phyloP scores from a whole-genome alignment of 2,797 vertebrate genomes.

The Falco columbarius region DNA sequence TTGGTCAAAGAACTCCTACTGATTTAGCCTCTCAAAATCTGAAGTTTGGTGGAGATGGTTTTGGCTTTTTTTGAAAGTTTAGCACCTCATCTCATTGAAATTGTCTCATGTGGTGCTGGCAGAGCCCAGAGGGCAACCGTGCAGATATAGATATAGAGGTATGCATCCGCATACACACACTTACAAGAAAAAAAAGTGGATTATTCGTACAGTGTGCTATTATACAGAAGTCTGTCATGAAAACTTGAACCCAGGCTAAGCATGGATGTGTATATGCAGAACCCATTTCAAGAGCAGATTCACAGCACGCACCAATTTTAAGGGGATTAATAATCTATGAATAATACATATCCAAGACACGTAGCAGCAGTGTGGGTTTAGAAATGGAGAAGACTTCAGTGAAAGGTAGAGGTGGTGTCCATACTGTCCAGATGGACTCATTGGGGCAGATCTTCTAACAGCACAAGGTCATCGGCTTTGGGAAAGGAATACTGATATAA shows the following conservation, averaged over 20 bases:
- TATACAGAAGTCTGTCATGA: background rate
- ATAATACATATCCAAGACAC: constrained; percentile 29
- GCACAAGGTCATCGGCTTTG: background rate
- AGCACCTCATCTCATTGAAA: background rate
- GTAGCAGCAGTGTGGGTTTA: background rate
- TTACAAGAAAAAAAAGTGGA: background rate
- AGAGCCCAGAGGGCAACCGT: background rate
- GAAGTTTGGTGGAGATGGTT: constrained; percentile 3
- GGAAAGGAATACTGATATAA: background rate
- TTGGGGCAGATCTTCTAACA: background rate
- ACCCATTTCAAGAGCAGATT: constrained; percentile 46
- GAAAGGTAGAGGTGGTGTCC: background rate
- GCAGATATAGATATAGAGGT: background rate
- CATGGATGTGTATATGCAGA: background rate
- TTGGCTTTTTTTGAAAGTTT: background rate
- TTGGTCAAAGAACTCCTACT: background rate
- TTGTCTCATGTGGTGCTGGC: constrained; percentile 16
- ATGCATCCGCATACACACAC: fast-evolving
- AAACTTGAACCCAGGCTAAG: background rate
- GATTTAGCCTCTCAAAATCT: background rate
- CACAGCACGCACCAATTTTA: constrained; percentile 35
- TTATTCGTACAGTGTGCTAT: background rate
- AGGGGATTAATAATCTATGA: constrained; percentile 62
- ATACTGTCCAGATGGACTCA: background rate
- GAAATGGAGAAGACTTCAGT: background rate